These are phyloP conservation scores for Euclidia mi DNA, from an alignment of 2,888 invertebrate genomes.

Conservation along the genomic window DNA sequence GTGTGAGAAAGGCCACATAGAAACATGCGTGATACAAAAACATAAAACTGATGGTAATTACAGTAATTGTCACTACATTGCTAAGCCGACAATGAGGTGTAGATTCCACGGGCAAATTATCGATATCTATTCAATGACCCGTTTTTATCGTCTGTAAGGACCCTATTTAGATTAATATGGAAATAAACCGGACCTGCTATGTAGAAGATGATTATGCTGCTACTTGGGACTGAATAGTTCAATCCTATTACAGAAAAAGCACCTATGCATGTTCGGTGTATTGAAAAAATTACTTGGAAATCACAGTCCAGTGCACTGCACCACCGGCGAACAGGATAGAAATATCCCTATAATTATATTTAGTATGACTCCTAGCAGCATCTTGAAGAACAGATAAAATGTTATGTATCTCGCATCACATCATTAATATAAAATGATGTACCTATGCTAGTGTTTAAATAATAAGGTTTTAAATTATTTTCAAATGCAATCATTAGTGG, in stretches of 20 bases:
- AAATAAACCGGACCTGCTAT: neutral
- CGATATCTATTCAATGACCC: constrained; percentile 21
- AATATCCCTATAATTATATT: too few relatives aligned
- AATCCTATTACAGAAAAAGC: neutral
- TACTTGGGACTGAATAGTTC: neutral
- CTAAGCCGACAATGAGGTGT: constrained; percentile 40
- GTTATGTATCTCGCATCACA: too few relatives aligned
- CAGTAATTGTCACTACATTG: constrained; percentile 57
- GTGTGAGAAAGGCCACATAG: constrained; percentile 40
- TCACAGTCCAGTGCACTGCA: too few relatives aligned
- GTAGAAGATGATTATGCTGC: neutral
- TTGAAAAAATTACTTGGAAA: too few relatives aligned
- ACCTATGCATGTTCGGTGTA: too few relatives aligned
- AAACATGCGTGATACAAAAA: constrained; percentile 51
- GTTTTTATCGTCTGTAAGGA: constrained; percentile 13
- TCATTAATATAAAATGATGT: too few relatives aligned
- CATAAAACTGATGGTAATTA: constrained; percentile 51
- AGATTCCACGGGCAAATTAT: constrained; percentile 35
- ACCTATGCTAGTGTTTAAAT: too few relatives aligned
- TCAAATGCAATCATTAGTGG: too few relatives aligned
- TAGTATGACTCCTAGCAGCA: too few relatives aligned
- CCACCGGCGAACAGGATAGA: too few relatives aligned
- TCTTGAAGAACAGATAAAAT: too few relatives aligned
- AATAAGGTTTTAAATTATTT: too few relatives aligned
- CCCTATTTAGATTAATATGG: constrained; percentile 1